These are phyloP conservation scores for Gari tellinella DNA, from an alignment of 2,888 invertebrate genomes.

Conservation along the genomic window DNA sequence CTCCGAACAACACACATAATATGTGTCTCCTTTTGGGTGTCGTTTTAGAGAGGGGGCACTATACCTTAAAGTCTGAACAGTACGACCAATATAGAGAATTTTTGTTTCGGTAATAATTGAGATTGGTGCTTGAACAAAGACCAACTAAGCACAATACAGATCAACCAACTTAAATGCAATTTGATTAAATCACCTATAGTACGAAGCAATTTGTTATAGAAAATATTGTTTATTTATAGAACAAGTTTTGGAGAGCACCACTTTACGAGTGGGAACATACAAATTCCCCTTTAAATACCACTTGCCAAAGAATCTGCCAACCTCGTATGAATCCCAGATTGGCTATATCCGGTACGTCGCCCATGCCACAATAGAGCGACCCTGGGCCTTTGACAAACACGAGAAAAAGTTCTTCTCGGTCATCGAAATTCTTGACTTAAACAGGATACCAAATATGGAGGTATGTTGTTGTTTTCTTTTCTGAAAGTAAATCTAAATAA, in stretches of 20 bases:
- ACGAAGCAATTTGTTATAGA: too few relatives aligned
- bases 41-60: too few relatives aligned
- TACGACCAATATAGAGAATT: too few relatives aligned
- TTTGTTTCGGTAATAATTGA: too few relatives aligned
- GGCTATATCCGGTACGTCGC: conserved; percentile 92
- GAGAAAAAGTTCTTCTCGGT: conserved; percentile 92
- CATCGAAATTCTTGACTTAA: conserved; percentile 91
- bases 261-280: conserved; percentile 88
- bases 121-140: too few relatives aligned
- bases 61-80: too few relatives aligned
- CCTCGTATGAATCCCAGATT: conserved; percentile 70
- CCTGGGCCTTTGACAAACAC: conserved; percentile 93
- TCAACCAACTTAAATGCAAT: too few relatives aligned
- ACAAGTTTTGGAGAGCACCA: conserved; percentile 82
- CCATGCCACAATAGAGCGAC: conserved; percentile 91
- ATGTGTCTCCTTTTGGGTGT: too few relatives aligned
- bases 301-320: conserved; percentile 86
- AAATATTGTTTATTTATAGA: conserved; percentile 4
- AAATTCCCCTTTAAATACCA: conserved; percentile 92
- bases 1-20: too few relatives aligned
- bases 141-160: too few relatives aligned
- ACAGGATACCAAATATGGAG: conserved; percentile 83
- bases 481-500: too few relatives aligned
- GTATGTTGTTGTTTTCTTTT: conserved; percentile 53
- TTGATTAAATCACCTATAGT: too few relatives aligned